Conservation (phyloP, 2,797 vertebrate genomes). For the Lepilemur septentrionalis region DNA sequence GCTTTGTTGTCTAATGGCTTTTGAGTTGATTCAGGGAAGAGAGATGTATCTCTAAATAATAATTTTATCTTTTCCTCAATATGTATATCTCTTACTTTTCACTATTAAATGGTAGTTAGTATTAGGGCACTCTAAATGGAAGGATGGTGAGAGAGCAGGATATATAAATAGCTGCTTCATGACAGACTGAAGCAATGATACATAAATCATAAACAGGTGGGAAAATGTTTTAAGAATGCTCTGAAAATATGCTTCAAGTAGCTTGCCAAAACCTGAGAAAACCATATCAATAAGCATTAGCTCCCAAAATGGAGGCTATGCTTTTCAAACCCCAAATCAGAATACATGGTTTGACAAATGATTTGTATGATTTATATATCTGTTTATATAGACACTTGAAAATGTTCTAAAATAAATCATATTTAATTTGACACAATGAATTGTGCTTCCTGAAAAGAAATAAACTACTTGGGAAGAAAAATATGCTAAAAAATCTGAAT, state of each 20-base stretch:
- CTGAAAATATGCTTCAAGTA: neutral
- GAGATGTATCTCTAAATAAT: neutral
- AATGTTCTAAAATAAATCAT: constrained; percentile 4
- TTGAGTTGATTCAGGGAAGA: neutral
- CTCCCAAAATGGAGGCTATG: neutral
- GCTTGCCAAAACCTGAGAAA: constrained; percentile 11
- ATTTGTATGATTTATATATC: neutral
- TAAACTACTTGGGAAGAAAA: neutral
- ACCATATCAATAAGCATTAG: neutral
- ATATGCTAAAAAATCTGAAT: neutral
- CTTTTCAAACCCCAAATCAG: neutral
- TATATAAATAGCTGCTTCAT: neutral
- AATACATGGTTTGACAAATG: neutral
- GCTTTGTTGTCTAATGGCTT: neutral
- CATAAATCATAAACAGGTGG: neutral
- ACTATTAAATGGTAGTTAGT: neutral
- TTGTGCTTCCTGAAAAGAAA: neutral
- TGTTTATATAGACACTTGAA: neutral
- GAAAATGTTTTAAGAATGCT: neutral
- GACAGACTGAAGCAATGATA: neutral
- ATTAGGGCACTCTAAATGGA: neutral
- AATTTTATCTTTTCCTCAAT: neutral
- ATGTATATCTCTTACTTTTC: neutral
- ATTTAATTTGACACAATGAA: neutral
- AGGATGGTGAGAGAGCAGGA: neutral